Conservation (phyloP, 2,888 invertebrate genomes). For the Eucera pruinosa region DNA sequence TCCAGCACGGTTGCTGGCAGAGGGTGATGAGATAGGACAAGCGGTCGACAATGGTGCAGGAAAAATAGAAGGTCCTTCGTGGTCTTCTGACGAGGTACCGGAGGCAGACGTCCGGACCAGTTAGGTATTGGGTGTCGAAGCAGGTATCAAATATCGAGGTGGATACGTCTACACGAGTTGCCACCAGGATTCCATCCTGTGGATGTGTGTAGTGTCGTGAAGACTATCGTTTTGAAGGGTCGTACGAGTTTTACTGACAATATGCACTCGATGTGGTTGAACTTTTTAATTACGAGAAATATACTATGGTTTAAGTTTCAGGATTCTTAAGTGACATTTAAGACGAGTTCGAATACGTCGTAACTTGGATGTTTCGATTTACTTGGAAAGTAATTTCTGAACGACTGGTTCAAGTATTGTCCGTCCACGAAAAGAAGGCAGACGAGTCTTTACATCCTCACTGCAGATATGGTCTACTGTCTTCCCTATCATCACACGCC, state of each 20-base stretch:
- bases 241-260: conserved; percentile 16
- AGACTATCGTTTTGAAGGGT: conserved; percentile 12
- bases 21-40: conserved; percentile 55
- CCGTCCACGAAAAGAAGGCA: too few relatives aligned
- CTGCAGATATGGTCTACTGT: too few relatives aligned
- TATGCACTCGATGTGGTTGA: conserved; percentile 23
- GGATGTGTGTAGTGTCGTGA: conserved; percentile 15
- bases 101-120: conserved; percentile 66
- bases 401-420: too few relatives aligned
- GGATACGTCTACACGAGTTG: conserved; percentile 41
- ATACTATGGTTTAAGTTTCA: conserved; percentile 32
- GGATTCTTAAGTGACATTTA: conserved; percentile 27
- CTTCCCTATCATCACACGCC: too few relatives aligned
- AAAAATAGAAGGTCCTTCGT: conserved; percentile 44
- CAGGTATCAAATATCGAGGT: conserved; percentile 67
- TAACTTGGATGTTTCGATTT: too few relatives aligned
- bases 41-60: conserved; percentile 55
- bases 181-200: conserved; percentile 38
- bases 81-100: conserved; percentile 38
- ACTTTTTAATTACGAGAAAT: conserved; percentile 39
- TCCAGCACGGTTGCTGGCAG: conserved; percentile 6
- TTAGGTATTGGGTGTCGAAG: conserved; percentile 72
- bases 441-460: too few relatives aligned
- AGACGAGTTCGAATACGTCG: conserved; percentile 17
- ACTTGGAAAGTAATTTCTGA: too few relatives aligned